Evolutionary conservation across 2,113 vertebrate genomes (phyloP).

Genomic region (Myotis yumanensis): DNA sequence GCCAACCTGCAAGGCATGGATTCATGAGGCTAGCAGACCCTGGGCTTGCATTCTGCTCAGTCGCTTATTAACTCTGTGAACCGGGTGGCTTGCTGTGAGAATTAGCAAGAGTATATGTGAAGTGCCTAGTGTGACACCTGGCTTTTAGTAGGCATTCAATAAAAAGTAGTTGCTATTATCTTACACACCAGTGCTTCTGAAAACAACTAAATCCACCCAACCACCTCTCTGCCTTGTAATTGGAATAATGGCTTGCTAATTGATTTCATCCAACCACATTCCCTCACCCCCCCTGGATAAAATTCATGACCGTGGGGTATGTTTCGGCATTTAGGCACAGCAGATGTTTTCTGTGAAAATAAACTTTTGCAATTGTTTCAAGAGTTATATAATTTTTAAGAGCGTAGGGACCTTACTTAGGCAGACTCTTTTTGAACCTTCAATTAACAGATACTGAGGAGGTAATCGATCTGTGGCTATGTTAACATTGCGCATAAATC

Average conservation of each 20-base stretch:
- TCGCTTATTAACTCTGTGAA: neutral
- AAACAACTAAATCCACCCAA: neutral
- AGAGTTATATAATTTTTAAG: neutral
- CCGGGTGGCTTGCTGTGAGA: neutral
- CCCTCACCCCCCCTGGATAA: neutral
- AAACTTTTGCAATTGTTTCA: neutral
- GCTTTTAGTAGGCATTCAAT: neutral
- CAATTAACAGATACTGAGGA: neutral
- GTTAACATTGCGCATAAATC: neutral
- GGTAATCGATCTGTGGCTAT: neutral
- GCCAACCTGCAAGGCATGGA: neutral
- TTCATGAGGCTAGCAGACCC: neutral
- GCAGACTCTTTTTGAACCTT: neutral
- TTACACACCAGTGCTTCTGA: neutral
- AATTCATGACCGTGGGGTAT: neutral
- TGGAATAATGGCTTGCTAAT: neutral
- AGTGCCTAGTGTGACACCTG: neutral
- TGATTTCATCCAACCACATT: neutral
- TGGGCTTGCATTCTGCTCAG: neutral
- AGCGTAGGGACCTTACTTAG: neutral
- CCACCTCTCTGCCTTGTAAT: neutral
- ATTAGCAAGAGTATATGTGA: neutral
- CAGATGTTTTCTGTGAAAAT: conserved; percentile 39
- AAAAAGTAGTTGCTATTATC: neutral
- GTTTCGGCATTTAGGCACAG: neutral